phyloP scores from a whole-genome alignment of 2,113 vertebrate genomes.

The Myotis yumanensis region DNA sequence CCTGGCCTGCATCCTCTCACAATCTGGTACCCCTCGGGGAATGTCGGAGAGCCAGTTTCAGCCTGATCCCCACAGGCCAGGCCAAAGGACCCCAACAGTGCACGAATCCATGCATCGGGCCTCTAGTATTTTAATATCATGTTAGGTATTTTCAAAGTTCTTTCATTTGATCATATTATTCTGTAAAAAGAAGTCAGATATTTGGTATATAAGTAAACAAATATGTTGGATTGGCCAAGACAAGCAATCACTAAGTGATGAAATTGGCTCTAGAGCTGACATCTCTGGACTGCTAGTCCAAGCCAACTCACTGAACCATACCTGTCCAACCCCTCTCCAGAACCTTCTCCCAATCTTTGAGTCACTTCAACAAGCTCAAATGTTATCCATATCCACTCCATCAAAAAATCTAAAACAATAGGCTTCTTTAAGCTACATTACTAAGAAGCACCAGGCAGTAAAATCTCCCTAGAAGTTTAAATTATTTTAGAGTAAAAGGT shows the following conservation, averaged over 20 bases:
- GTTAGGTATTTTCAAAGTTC: not conserved
- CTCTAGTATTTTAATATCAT: not conserved
- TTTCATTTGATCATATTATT: not conserved
- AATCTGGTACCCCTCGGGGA: no score
- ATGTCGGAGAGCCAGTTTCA: no score
- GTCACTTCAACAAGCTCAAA: not conserved
- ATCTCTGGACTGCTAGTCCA: not conserved
- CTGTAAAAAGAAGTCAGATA: conserved; percentile 3
- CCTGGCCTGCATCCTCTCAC: no score
- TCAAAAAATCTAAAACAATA: not conserved
- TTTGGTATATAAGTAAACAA: not conserved
- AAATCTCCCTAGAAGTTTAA: conserved; percentile 13
- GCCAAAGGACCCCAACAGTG: no score
- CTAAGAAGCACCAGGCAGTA: not conserved
- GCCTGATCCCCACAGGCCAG: no score
- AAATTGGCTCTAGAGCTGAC: not conserved
- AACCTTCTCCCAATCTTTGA: not conserved
- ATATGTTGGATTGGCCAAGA: conserved; percentile 21
- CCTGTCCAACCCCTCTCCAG: not conserved
- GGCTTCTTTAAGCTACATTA: not conserved
- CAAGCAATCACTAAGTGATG: not conserved
- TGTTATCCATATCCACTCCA: not conserved
- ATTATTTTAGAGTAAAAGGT: conserved; percentile 55
- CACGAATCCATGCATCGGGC: no score
- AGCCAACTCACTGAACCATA: not conserved